A percentile compares a stretch with the other conserved stretches of the same genome.
These are phyloP conservation scores for Chelonus insularis DNA, from an alignment of 1,140 invertebrate genomes.

Conservation along the genomic window DNA sequence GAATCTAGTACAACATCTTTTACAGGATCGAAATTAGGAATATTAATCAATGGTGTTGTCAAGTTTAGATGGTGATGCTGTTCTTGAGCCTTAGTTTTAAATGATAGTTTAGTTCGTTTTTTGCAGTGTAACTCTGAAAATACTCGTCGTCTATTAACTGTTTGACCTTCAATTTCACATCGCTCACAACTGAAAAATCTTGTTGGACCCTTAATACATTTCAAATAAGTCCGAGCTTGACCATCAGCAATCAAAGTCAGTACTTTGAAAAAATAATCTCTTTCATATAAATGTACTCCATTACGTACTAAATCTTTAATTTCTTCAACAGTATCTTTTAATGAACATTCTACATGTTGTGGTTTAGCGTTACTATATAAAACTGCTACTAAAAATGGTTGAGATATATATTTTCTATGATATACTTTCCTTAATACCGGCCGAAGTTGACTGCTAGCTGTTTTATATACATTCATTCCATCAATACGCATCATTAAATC, in stretches of 20 bases:
- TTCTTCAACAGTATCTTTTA: slow-evolving; percentile 30
- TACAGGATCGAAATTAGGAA: slow-evolving; percentile 27
- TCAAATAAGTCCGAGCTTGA: slow-evolving; percentile 30
- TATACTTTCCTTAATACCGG: not conserved
- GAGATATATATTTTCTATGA: not conserved
- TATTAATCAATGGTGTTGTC: slow-evolving; percentile 22
- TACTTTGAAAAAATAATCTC: slow-evolving; percentile 23
- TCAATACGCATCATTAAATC: not conserved
- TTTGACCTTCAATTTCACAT: slow-evolving; percentile 28
- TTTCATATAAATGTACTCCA: slow-evolving; percentile 18
- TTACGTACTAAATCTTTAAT: slow-evolving; percentile 14
- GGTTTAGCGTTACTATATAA: slow-evolving; percentile 21
- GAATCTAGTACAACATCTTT: slow-evolving; percentile 13
- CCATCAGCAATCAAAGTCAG: slow-evolving; percentile 21
- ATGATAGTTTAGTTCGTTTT: slow-evolving; percentile 28
- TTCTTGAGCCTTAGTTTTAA: slow-evolving; percentile 19
- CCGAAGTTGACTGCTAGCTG: not conserved
- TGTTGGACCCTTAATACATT: slow-evolving; percentile 26
- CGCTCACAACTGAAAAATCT: slow-evolving; percentile 31
- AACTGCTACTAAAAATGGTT: not conserved
- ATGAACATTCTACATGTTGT: not conserved
- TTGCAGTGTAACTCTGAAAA: slow-evolving; percentile 30
- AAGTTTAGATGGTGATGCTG: slow-evolving; percentile 26
- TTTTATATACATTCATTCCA: not conserved
- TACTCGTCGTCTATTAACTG: slow-evolving; percentile 19